Evolutionary conservation across 2,888 invertebrate species (phyloP), one percentile per base, ranked within the genome.

Genomic region (Perizoma flavofasciatum): DNA sequence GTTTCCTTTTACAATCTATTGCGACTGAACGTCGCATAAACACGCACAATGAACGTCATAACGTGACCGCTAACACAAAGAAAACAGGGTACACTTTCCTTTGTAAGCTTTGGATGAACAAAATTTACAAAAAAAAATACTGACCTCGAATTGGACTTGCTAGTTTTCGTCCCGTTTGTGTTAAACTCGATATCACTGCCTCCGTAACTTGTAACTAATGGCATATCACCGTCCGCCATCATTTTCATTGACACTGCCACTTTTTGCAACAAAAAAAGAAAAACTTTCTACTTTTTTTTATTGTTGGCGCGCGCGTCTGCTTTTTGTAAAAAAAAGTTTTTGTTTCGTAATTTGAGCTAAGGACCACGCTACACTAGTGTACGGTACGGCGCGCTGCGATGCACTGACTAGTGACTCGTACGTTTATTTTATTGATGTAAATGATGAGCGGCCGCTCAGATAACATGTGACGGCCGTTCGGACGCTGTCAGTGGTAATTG

Each of bases 221-320:
- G 91, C 75, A 89, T 80, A 71, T 91, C 91, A 70, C 91, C 91
- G 75, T 91, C 91, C 64, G 90, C 88, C 88, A 91, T 88, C 64
- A 75, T 82, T 73, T 64, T 77, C 77, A 74, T 73, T 70, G 58
- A 54, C 41, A 54, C 59, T 41, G 11, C 10, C 68, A 71, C 65
- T 66, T 61, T 65, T 69, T 53, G 64, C 65, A 68, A 63, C 66
- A 68, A 73, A 73, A 69, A 59, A 68, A 61, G 68, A 69, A 61
- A 52, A 55, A 52, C 32, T 51, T 52, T 47, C 33, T n/a, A 46
- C 37, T n/a, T 4, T n/a, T 9, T 46, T 40, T 22, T 0, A 44
- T 11, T 8, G 1, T 7, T 10, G 47, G 46, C 44, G 44, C 56
- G 54, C 46, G 49, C 4, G 46, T 22, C 44, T 9, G 8, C n/a